phyloP scores from a whole-genome alignment of 2,113 vertebrate species.

The Solea solea region DNA sequence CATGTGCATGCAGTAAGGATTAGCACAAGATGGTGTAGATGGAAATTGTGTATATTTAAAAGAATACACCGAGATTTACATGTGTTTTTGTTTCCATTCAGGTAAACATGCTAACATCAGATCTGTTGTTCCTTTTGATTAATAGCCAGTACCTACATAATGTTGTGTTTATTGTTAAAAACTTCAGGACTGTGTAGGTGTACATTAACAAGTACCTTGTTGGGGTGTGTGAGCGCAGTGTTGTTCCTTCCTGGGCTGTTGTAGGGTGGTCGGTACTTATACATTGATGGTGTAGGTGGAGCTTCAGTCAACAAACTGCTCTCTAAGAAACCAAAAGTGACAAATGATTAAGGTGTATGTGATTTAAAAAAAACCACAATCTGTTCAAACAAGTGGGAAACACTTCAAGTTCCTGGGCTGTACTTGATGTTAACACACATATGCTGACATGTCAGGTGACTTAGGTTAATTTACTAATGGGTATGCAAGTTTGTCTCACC shows the following conservation, averaged over 20 bases:
- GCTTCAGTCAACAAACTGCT: constrained; percentile 90
- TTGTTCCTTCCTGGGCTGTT: constrained; percentile 89
- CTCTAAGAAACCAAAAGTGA: constrained; percentile 76
- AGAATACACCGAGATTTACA: not conserved
- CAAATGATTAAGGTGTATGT: constrained; percentile 13
- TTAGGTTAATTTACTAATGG: not conserved
- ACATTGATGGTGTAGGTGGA: constrained; percentile 94
- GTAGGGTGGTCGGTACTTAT: constrained; percentile 92
- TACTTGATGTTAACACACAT: not conserved
- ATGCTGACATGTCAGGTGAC: not conserved
- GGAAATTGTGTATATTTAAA: not conserved
- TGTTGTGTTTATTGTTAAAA: not conserved
- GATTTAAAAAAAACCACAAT: constrained; percentile 6
- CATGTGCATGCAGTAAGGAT: not conserved
- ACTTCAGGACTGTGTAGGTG: not conserved
- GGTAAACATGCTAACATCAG: not conserved
- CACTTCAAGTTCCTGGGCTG: not conserved
- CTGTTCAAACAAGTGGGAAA: constrained; percentile 1
- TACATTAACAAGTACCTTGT: constrained; percentile 74
- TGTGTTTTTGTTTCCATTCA: not conserved
- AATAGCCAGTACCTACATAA: not conserved
- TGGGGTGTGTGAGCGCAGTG: constrained; percentile 74
- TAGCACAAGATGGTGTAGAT: not conserved
- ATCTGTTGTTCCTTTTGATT: not conserved
- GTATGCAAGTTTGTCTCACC: constrained; percentile 78